phyloP scores from a whole-genome alignment of 2,113 vertebrate species.

The Murina feae region DNA sequence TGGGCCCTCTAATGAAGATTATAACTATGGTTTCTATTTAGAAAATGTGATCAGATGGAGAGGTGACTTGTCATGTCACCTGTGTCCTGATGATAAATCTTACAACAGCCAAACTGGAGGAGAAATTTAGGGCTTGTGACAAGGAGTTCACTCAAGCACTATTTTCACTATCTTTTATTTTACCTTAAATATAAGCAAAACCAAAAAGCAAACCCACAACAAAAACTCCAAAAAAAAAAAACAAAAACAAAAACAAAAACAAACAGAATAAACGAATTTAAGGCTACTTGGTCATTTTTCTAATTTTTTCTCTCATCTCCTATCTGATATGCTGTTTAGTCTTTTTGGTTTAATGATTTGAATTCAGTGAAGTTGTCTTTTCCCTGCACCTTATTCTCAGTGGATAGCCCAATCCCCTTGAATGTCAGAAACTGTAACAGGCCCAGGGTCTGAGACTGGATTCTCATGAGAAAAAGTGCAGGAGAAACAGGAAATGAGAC shows the following conservation, averaged over 20 bases:
- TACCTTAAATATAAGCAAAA: not conserved
- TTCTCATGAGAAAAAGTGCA: constrained; percentile 83
- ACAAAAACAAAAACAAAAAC: not conserved
- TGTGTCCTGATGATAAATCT: not conserved
- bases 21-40: not conserved
- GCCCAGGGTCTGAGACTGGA: constrained; percentile 31
- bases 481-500: constrained; percentile 80
- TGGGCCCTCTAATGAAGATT: not conserved
- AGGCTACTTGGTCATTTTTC: not conserved
- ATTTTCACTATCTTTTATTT: not conserved
- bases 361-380: not conserved
- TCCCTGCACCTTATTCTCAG: constrained; percentile 36
- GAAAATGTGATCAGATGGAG: not conserved
- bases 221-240: not conserved
- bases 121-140: not conserved
- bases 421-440: constrained; percentile 55
- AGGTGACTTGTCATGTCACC: too few species aligned
- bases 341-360: not conserved
- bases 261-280: not conserved
- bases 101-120: not conserved
- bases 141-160: not conserved
- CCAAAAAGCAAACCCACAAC: not conserved
- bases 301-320: too few species aligned
- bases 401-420: constrained; percentile 52
- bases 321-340: not conserved